Evolutionary conservation across 2,797 vertebrate genomes (phyloP), one percentile per base, ranked within the genome.

Genomic region (Pristis pectinata): DNA sequence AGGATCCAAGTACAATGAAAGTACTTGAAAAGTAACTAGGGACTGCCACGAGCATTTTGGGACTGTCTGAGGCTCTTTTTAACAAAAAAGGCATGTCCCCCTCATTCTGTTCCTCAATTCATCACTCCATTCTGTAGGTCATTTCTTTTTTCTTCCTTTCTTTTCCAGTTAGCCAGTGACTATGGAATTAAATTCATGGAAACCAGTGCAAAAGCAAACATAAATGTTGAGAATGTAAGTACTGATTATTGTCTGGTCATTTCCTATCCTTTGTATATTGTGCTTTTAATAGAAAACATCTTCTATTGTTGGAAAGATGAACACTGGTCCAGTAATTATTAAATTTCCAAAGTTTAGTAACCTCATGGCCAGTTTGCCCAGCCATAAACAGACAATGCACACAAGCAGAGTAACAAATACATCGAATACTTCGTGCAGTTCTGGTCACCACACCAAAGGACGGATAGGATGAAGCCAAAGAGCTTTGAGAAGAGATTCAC

Each of bases 111-210:
- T 41, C n/a, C n/a, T 61, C 11, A 19, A 7, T 61, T 24, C 7
- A 64, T 59, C 94, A 79, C 10, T 30, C 37, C 53, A 72, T 70
- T 72, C 93, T 94, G 19, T 92, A 0, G 22, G 76, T 41, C 15
- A 1, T 11, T 0, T 0, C 30, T 0, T 44, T 59, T 94, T 96
- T 53, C 41, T 74, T 15, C 27, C 70, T 49, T 94, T 94, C 49
- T 96, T 94, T 94, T 94, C 89, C 95, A 99, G 99, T 97, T 99
- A 95, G 99, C 99, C 1, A 97, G 98, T 41, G 99, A 99, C 96
- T 99, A 98, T 49, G 98, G 98, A 61, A 99, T 99, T 96, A 99
- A 99, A 96, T 99, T 99, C 96, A 99, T 99, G 98, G 99, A 99
- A 97, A 99, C 99, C 61, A 99, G 99, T 30, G 99, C 99, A 27